Evolutionary conservation across 2,888 invertebrate genomes (phyloP), one percentile per base, ranked within the genome.

Genomic region (Chymomyza procnemis): DNA sequence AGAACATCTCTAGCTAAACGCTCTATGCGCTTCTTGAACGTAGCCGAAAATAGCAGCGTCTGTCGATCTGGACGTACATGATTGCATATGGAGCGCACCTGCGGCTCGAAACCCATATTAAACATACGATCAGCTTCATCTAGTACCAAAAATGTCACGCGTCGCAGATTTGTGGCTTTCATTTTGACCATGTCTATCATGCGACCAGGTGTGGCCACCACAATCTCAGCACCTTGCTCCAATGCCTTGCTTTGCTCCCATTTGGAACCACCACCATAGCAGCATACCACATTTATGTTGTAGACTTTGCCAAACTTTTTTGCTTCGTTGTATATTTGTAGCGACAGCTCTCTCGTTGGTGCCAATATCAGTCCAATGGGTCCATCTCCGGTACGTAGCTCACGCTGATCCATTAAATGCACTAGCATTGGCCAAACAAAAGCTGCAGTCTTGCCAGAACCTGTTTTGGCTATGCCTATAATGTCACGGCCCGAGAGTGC

Each of bases 41-140:
- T 99, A 1, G 99, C 99, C 71, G 97, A 97, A 92, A 99, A 99
- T 82, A 99, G 93, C 76, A 99, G 92, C 3, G 98, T 98, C 91
- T 99, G 99, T 48, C 99, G 93, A 88, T 99, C 98, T 0, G 99
- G 98, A 8, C 99, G 94, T 21, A 99, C 97, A 91, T 99, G 98
- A 89, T 96, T 95, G 90, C 99, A 99, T 80, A 99, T 99, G 3
- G 99, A 99, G 30, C 98, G 94, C 9, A 99, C 99, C 80, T 90
- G 90, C 0, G 90, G 90, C 69, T 90, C 97, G 90, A 99, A 99
- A 14, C 99, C 99, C 95, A 99, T 96, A 88, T 99, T 98, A 89
- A 99, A 99, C 99, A 99, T 99, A 75, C 99, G 93, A 90, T 99
- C 99, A 0, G 99, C 99, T 91, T 99, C 99, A 90, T 99, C 99